Conservation (phyloP, 2,888 invertebrate genomes). For the Amphipoea lucens region DNA sequence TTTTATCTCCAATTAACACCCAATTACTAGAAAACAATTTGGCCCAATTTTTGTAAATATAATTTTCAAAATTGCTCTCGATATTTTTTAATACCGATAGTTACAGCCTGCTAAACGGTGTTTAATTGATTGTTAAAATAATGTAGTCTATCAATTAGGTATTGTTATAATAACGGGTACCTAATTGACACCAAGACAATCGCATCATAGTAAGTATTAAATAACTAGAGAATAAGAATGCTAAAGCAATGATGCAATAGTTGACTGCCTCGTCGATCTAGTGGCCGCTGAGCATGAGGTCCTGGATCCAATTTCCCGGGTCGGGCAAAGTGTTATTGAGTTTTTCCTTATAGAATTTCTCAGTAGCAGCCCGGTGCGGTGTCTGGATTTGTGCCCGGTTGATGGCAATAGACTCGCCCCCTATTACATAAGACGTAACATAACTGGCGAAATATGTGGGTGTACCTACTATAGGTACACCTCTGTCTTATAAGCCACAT, state of each 20-base stretch:
- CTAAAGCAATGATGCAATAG: neutral
- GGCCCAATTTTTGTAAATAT: constrained; percentile 20
- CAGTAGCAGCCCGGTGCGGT: too few relatives aligned
- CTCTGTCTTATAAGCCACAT: too few relatives aligned
- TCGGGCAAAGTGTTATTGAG: neutral
- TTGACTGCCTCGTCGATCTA: neutral
- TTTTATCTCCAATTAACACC: constrained; percentile 29
- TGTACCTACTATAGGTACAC: too few relatives aligned
- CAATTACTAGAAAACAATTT: constrained; percentile 35
- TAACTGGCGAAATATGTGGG: too few relatives aligned
- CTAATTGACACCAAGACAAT: neutral
- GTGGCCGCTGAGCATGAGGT: neutral
- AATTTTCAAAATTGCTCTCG: constrained; percentile 24
- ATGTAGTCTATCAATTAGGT: neutral
- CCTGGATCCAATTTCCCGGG: neutral
- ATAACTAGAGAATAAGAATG: neutral
- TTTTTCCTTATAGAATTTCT: too few relatives aligned
- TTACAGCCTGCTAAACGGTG: neutral
- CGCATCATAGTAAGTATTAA: neutral
- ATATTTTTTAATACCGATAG: constrained; percentile 28
- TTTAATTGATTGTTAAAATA: constrained; percentile 19
- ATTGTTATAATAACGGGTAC: neutral
- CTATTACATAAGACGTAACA: too few relatives aligned
- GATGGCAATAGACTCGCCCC: too few relatives aligned
- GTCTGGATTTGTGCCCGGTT: too few relatives aligned